Base-by-base conservation (phyloP, 2,797 vertebrate genomes). In the Tapirus indicus region DNA sequence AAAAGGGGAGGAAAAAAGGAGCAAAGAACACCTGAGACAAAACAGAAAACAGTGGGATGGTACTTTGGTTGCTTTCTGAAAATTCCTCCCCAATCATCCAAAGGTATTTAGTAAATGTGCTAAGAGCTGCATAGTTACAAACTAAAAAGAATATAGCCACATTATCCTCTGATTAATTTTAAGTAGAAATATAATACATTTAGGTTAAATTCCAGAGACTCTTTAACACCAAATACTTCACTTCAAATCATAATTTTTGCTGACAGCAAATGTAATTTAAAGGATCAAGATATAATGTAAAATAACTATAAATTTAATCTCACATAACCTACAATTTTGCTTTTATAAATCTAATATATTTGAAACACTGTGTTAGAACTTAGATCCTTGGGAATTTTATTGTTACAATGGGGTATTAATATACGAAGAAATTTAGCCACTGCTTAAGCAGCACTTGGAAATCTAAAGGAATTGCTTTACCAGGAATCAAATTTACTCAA, bases 141-240 rank as follows among this genome's bases (percentile, higher is more conserved):
- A 94, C n/a, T 49, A 52, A 96, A 91, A 89, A 44, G 1, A 6
- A 68, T 56, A 71, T 5, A 94, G 25, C 32, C 56, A 62, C 58
- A 75, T 91, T 88, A 60, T n/a, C 25, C 4, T 83, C 29, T 60
- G 8, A 60, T 80, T 79, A 66, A 82, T 75, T 82, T 88, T 86
- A 89, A 95, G 25, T 27, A 96, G 38, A 94, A 84, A 72, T 54
- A 44, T 27, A 32, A 88, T 38, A 80, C n/a, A 86, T 64, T 78
- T 71, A 69, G 32, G 25, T 75, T 92, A 92, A 88, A 75, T 54
- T 85, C 41, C 25, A 72, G 35, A 84, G 4, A 35, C 6, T 2
- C 4, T 68, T 90, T 87, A 89, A 79, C 23, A 93, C 58, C 49
- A 94, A 95, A 79, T 54, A 89, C 25, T 88, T 87, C 41, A 89